Evolutionary conservation across 92 coral and sea anemone species (phyloP), one percentile per base, ranked within the genome.

Genomic region (Scolanthus callimorphus): DNA sequence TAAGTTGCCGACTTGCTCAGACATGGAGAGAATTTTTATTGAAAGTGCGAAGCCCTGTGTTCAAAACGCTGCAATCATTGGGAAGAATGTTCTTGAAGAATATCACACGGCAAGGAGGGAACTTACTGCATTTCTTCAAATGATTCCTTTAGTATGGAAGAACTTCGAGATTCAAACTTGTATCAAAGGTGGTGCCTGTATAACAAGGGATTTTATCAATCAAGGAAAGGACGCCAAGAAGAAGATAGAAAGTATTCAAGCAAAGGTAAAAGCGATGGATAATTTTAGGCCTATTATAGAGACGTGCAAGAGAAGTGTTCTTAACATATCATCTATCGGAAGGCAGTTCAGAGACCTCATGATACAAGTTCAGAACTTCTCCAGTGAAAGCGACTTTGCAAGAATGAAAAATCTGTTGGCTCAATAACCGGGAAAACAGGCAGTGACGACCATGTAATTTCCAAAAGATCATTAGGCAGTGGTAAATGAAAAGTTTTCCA

Each of bases 121-220:
- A 20, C 31, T 77, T 4, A 27, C 21, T 29, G 63, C 73, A 17
- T 61, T 88, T 9, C 19, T 64, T 19, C 69, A 69, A 37, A 63
- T 88, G 82, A 41, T 79, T 12, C 73, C 86, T 0, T 78, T 65
- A 45, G 66, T 73, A 24, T 79, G 90, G 87, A 81, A 65, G 55
- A 70, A 57, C 69, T 58, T 88, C 13, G 84, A 66, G 62, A 55
- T 73, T 4, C 85, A 81, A 51, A 65, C 76, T 41, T 88, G 96
- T 28, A 61, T 65, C 12, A 70, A 72, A 43, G 88, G 90, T 3
- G 85, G 84, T 1, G 65, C 84, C 20, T 88, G 96, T 53, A 65
- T 88, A 51, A 62, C 84, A 22, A 78, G 79, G 23, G 79, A 62
- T 15, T 84, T 84, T 20, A 79, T 69, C 23, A 62, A 83, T 11